Base-by-base conservation (phyloP, 2,113 vertebrate species). In the Sapajus apella region DNA sequence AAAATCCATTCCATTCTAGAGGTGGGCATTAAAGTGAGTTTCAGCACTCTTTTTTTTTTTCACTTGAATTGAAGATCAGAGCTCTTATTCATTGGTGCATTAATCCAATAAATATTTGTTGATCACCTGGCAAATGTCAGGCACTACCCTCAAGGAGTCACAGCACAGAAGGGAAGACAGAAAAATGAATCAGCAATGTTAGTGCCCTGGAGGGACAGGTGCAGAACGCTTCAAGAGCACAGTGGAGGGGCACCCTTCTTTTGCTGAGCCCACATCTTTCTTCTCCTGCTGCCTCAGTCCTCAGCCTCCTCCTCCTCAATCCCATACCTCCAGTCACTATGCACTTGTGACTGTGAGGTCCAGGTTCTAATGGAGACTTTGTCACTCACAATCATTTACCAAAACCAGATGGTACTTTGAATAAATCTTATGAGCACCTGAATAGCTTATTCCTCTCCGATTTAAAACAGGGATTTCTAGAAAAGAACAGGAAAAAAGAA, bases 401-500 rank as follows among this genome's bases (percentile, higher is more conserved):
- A 84, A 86, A 92, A 13, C 56, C 30, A 89, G 21, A 21, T 47
- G 35, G 58, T 30, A 4, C 58, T 96, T 95, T 92, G 50, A 88
- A 75, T 81, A 94, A 96, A 66, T 82, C 75, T 76, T 72, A 23
- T 8, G 77, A 94, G 50, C 1, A 85, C 61, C 87, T 72, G 83
- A 95, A 80, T 23, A 79, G 79, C 89, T 25, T 64, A 80, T 95
- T 93, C 80, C 73, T 88, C 66, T 95, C 73, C 80, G 18, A 75
- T 87, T 70, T 88, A 88, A 89, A 91, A 58, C 76, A 76, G 50
- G 87, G 43, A 73, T 79, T 96, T 93, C 86, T 72, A 82, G 85
- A 97, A 97, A 97, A 90, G 87, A 95, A 96, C 88, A 97, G 88
- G 88, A 82, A 94, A 96, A 97, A 95, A 97, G 32, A 6, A 6